These are phyloP conservation scores for Nanorana parkeri DNA, from an alignment of 2,113 vertebrate species.

Conservation along the genomic window DNA sequence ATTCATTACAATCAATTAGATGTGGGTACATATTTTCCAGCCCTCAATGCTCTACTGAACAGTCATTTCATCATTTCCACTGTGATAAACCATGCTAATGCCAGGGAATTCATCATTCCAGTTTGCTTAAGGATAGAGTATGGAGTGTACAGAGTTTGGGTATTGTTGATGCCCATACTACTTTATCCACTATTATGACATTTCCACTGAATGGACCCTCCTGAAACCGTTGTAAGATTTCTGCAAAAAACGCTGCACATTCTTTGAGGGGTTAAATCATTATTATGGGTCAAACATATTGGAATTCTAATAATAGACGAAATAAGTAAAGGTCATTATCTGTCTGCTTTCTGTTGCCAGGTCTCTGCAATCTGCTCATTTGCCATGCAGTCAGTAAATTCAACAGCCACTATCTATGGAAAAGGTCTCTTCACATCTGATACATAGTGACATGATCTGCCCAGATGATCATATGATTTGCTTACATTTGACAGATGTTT, in stretches of 20 bases:
- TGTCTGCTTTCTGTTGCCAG: not conserved
- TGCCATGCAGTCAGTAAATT: not conserved
- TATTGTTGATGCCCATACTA: not conserved
- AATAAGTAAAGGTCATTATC: conserved; percentile 3
- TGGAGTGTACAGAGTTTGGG: not conserved
- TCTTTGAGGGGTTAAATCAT: not conserved
- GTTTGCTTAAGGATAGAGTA: not conserved
- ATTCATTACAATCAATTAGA: too few relatives aligned
- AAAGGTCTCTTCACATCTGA: conserved; percentile 9
- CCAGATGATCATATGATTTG: conserved; percentile 35
- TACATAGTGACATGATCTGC: conserved; percentile 36
- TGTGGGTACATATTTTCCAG: not conserved
- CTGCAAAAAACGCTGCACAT: not conserved
- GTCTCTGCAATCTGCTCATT: not conserved
- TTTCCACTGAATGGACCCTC: not conserved
- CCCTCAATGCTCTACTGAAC: not conserved
- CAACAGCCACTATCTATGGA: not conserved
- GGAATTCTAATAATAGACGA: not conserved
- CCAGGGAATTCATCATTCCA: conserved; percentile 4
- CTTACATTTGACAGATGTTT: conserved; percentile 33
- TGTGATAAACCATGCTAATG: conserved; percentile 7
- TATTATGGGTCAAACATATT: not conserved
- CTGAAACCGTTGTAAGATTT: not conserved
- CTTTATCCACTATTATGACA: not conserved
- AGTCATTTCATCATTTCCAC: conserved; percentile 1